A percentile compares a stretch with the other conserved stretches of the same genome.
Conservation (phyloP, 2,888 invertebrate species). For the Rhagonycha lutea region DNA sequence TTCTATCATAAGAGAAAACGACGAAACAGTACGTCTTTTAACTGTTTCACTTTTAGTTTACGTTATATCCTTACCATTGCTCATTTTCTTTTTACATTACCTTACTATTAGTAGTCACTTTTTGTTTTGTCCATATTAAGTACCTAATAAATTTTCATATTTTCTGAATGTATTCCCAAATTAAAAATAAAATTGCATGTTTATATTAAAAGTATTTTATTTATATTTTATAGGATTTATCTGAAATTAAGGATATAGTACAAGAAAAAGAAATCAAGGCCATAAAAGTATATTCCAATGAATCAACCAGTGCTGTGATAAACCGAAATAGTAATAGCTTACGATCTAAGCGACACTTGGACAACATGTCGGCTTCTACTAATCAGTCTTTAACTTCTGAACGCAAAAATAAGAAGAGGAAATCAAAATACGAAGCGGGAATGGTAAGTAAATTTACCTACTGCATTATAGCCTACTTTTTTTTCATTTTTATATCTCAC, state of each 20-base stretch:
- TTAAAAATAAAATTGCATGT: conserved; percentile 3
- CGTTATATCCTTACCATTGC: conserved; percentile 14
- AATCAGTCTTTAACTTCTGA: conserved; percentile 40
- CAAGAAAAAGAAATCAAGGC: background rate
- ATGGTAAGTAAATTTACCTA: conserved; percentile 60
- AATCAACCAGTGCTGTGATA: conserved; percentile 4
- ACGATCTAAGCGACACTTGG: conserved; percentile 51
- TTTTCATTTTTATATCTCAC: conserved; percentile 6
- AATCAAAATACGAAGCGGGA: conserved; percentile 63
- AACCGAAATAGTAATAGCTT: background rate
- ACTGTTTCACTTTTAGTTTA: conserved; percentile 15
- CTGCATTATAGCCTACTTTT: conserved; percentile 10
- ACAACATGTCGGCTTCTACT: conserved; percentile 33
- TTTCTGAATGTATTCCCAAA: conserved; percentile 10
- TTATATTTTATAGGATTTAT: conserved; percentile 52
- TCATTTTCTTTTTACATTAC: conserved; percentile 31
- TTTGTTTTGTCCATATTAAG: conserved; percentile 41
- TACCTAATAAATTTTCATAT: background rate
- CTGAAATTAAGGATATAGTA: conserved; percentile 36
- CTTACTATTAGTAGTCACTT: conserved; percentile 31
- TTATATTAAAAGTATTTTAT: conserved; percentile 11
- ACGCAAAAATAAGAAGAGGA: conserved; percentile 59
- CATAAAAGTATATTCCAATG: background rate
- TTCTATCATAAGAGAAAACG: conserved; percentile 47
- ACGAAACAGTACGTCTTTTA: conserved; percentile 44